Evolutionary conservation across 2,797 vertebrate species (phyloP), one percentile per base, ranked within the genome.

Genomic region (Sarcophilus harrisii): DNA sequence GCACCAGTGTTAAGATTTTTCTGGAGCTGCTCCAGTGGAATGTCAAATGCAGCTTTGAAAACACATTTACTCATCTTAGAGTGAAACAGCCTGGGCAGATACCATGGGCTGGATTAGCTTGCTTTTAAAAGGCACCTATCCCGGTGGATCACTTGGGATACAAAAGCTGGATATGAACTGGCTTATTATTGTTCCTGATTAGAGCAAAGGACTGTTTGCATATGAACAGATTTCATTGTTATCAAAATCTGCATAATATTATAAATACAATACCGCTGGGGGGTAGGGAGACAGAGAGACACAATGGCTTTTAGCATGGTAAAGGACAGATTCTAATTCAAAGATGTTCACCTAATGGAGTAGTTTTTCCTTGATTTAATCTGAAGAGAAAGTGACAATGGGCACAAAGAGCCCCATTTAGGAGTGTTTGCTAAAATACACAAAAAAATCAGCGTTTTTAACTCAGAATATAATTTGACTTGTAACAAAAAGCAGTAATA

Each of bases 21-120:
- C 73, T 98, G 97, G 98, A 97, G 52, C 90, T 94, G 21, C 45
- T 97, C 96, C 97, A 97, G 90, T 92, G 60, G 38, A 58, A 95
- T 89, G 95, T 97, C 97, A 97, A 97, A 97, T 95, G 90, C 96
- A 96, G 95, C 97, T 96, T 97, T 92, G 97, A 97, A 97, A 95
- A 95, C 96, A 94, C 95, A 95, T 92, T 96, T 49, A 89, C 57
- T 97, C 95, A 92, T 58, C 21, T 45, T 38, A 45, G 38, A 81
- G 62, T 96, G 18, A 92, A 96, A 96, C 55, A 96, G 96, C 95
- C 95, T 96, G 96, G 59, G 93, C 96, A 97, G 95, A 57, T 24
- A 58, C 93, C 96, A 97, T 96, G 95, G 58, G 91, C 92, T 92
- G 89, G 57, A 94, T 94, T 95, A 94, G 59, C 96, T 62, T 95